phyloP scores from a whole-genome alignment of 2,797 vertebrate genomes.

The Hipposideros larvatus region DNA sequence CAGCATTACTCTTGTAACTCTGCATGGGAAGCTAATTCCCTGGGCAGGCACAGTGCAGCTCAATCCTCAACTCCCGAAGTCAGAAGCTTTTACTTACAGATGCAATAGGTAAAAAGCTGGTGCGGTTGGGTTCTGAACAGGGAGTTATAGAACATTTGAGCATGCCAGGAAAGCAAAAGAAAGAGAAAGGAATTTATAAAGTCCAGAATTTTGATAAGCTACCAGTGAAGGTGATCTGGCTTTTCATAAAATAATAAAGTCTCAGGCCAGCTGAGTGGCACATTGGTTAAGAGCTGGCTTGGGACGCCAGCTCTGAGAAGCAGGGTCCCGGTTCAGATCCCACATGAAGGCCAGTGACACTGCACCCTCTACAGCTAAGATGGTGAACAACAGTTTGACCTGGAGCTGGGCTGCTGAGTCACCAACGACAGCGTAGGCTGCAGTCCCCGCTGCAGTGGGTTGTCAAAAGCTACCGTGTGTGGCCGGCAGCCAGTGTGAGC shows the following conservation, averaged over 20 bases:
- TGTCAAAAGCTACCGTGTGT: too few relatives aligned
- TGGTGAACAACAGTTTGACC: too few relatives aligned
- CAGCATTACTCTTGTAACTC: constrained; percentile 10
- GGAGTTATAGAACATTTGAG: background rate
- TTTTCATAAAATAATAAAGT: constrained; percentile 56
- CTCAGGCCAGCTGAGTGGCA: background rate
- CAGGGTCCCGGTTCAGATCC: too few relatives aligned
- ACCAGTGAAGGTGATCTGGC: background rate
- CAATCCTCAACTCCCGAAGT: background rate
- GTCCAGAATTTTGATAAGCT: background rate
- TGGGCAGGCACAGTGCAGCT: background rate
- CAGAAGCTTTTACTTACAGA: background rate
- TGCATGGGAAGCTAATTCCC: background rate
- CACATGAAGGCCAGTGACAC: too few relatives aligned
- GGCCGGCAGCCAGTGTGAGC: too few relatives aligned
- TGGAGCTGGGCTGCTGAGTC: too few relatives aligned
- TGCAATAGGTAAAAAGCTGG: background rate
- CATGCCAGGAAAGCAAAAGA: background rate
- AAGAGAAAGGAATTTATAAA: background rate
- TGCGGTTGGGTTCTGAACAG: background rate
- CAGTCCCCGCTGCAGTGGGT: too few relatives aligned
- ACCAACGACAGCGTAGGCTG: too few relatives aligned
- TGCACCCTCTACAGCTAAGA: too few relatives aligned
- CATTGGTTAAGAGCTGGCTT: too few relatives aligned
- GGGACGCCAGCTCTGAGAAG: too few relatives aligned